Evolutionary conservation across 2,888 invertebrate species (phyloP), one percentile per base, ranked within the genome.

Genomic region (Punctoribates punctum): DNA sequence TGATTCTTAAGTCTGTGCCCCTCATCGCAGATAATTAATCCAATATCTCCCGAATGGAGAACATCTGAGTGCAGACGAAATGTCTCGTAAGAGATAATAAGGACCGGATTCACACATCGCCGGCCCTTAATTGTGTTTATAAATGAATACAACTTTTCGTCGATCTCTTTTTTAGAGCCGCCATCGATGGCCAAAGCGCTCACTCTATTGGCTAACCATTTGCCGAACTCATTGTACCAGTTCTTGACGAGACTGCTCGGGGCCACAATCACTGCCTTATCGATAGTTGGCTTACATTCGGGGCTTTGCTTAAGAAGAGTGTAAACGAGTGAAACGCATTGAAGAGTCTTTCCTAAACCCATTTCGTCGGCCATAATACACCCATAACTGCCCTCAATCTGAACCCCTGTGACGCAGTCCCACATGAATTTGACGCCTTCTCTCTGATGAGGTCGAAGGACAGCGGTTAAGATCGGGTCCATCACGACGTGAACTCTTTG

Each of bases 341-440:
- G 99, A 13, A 99, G 85, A 0, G 99, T 99, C 85, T 99, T 99
- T 1, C 98, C 98, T 48, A 98, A 86, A 73, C 93, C 97, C 98
- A 77, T 77, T 88, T 99, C 99, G 85, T 99, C 99, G 3, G 99
- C 99, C 98, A 99, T 99, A 70, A 99, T 99, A 82, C 98, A 99
- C 0, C 99, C 99, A 84, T 88, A 91, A 38, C 91, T 91, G 78
- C 89, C 88, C 77, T 91, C 90, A 80, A 96, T 94, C 81, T 94
- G 91, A 54, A 88, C 86, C 0, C 98, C 99, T 11, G 93, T 95
- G 3, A 98, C 96, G 86, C 98, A 99, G 83, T 99, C 96, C 83
- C 96, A 99, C 96, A 99, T 97, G 83, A 99, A 99, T 83, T 93
- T 93, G 0, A 99, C 98, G 48, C 99, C 99, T 87, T 99, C 98